A percentile compares a stretch with the other conserved stretches of the same genome.
Evolutionary conservation across 2,888 invertebrate genomes (phyloP).

Genomic region (Anthrax anthrax): DNA sequence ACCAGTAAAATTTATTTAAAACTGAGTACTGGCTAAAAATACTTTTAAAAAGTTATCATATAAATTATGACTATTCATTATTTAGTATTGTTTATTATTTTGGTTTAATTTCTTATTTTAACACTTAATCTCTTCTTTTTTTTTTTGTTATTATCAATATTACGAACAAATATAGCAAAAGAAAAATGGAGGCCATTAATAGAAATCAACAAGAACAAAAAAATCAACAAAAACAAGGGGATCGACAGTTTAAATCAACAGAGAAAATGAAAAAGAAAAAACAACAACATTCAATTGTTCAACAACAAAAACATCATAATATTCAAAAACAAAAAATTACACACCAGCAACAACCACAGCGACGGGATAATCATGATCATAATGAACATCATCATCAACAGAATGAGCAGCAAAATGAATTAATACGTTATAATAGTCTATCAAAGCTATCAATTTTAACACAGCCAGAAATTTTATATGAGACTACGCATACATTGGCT

Average conservation of each 20-base stretch:
- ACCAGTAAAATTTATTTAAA: no score
- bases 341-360: no score
- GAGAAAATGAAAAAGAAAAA: no score
- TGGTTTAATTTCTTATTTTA: no score
- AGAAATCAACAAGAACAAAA: background rate
- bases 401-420: background rate
- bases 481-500: conserved; percentile 18
- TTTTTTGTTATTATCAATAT: background rate
- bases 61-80: background rate
- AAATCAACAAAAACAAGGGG: background rate
- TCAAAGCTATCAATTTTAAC: background rate
- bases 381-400: background rate
- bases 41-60: no score
- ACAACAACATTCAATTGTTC: no score
- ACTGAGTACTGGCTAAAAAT: no score
- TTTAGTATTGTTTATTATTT: no score
- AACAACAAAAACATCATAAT: background rate
- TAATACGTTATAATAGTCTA: background rate
- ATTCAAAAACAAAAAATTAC: background rate
- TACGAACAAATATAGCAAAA: no score
- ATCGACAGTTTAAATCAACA: no score
- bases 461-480: conserved; percentile 8
- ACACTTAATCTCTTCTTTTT: background rate
- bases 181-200: background rate
- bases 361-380: background rate